Percentiles rank a stretch among this genome's conserved stretches.
Evolutionary conservation across 2,113 vertebrate species (phyloP).

Genomic region (Osmerus mordax): DNA sequence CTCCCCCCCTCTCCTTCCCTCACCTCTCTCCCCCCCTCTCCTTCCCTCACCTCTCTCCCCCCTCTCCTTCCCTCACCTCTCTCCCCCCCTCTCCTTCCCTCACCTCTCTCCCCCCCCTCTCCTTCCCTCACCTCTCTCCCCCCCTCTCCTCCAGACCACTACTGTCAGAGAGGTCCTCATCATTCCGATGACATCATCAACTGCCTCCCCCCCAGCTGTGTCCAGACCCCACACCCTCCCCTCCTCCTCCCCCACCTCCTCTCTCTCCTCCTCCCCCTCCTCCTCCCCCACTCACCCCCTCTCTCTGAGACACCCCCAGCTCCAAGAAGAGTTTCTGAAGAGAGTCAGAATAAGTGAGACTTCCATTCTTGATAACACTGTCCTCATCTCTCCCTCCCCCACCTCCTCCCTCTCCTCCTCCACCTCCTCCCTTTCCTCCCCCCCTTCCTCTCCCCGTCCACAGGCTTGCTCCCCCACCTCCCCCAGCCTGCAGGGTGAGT

Average conservation of each 20-base stretch:
- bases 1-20: not conserved
- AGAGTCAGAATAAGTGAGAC: not conserved
- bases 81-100: not conserved
- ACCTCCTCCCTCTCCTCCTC: not conserved
- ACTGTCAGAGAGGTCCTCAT: slow-evolving; percentile 16
- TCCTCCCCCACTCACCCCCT: not conserved
- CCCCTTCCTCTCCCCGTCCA: not conserved
- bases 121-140: not conserved
- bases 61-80: not conserved
- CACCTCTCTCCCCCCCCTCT: no score
- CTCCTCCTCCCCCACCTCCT: not conserved
- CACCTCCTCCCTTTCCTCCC: not conserved
- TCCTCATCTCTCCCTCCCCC: not conserved
- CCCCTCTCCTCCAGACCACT: not conserved
- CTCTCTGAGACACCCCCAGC: not conserved
- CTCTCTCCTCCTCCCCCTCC: not conserved
- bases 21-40: no score
- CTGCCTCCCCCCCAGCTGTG: not conserved
- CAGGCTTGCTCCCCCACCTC: not conserved
- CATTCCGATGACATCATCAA: slow-evolving; percentile 11
- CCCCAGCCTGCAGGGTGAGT: not conserved
- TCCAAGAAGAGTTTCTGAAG: slow-evolving; percentile 1
- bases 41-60: not conserved
- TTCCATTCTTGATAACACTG: not conserved
- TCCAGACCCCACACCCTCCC: not conserved